Conservation (phyloP, 2,888 invertebrate genomes). For the Bunonema sp. region DNA sequence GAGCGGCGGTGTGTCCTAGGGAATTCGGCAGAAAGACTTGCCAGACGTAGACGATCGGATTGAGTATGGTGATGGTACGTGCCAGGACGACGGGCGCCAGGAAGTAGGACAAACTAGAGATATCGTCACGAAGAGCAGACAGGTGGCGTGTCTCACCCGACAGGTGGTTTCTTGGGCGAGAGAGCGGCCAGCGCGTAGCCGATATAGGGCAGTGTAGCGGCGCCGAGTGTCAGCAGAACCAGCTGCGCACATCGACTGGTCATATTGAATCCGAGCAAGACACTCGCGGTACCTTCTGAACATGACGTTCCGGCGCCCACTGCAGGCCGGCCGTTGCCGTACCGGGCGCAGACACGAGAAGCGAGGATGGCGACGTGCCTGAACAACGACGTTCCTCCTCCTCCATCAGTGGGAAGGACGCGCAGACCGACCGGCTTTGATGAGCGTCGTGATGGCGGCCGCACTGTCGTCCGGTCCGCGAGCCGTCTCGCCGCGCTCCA, state of each 20-base stretch:
- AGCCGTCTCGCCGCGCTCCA: constrained; percentile 15
- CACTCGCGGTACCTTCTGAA: constrained; percentile 11
- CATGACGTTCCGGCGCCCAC: constrained; percentile 19
- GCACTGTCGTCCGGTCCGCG: too few species aligned
- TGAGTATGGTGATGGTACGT: constrained; percentile 15
- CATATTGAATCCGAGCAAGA: background rate
- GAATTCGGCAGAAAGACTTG: constrained; percentile 1
- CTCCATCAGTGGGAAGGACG: background rate
- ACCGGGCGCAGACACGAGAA: background rate
- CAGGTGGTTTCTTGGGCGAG: too few species aligned
- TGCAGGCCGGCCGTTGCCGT: constrained; percentile 7
- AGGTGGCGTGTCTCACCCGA: too few species aligned
- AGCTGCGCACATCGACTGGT: background rate
- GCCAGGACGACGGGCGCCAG: constrained; percentile 14
- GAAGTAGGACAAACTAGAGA: constrained; percentile 9
- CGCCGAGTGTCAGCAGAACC: constrained; percentile 17
- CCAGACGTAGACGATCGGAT: constrained; percentile 23
- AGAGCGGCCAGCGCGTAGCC: constrained; percentile 21
- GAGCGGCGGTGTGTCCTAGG: too few species aligned
- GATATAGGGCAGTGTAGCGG: constrained; percentile 21
- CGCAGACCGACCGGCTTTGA: background rate
- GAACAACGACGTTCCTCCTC: background rate
- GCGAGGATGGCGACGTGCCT: too few species aligned
- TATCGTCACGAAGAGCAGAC: too few species aligned
- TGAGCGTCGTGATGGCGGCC: background rate